phyloP scores from a whole-genome alignment of 1,140 invertebrate species.

The Cataglyphis hispanica region DNA sequence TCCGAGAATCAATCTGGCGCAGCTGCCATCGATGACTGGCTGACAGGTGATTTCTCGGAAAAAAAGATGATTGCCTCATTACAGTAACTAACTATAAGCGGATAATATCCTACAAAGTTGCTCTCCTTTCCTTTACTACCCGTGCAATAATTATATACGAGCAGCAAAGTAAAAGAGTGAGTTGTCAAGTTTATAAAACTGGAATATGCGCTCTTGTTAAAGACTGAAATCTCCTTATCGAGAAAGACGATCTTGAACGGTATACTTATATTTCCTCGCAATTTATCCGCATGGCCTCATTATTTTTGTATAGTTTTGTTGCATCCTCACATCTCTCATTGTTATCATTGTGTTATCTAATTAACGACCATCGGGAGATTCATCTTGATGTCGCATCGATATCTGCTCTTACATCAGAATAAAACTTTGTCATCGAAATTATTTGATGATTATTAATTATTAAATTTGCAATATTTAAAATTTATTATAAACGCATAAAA shows the following conservation, averaged over 20 bases:
- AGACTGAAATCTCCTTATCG: constrained; percentile 46
- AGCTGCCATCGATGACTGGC: constrained; percentile 71
- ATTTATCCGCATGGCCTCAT: background rate
- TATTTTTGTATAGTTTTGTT: constrained; percentile 2
- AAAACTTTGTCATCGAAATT: background rate
- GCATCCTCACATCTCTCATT: background rate
- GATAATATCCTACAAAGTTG: constrained; percentile 39
- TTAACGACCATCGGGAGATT: background rate
- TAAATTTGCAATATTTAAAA: background rate
- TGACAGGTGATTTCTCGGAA: constrained; percentile 73
- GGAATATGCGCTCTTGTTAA: constrained; percentile 9
- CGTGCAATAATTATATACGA: constrained; percentile 56
- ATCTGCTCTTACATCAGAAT: background rate
- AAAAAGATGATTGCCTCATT: constrained; percentile 73
- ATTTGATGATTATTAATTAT: background rate
- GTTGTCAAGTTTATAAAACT: constrained; percentile 57
- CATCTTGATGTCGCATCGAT: background rate
- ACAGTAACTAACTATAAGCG: constrained; percentile 60
- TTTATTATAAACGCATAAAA: no score
- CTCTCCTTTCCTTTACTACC: constrained; percentile 44
- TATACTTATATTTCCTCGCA: constrained; percentile 15
- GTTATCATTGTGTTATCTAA: background rate
- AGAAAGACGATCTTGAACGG: constrained; percentile 9
- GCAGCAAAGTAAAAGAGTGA: constrained; percentile 45
- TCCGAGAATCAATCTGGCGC: constrained; percentile 49